A percentile compares a stretch with the other conserved stretches of the same genome.
These are phyloP conservation scores for Trogon melanurus DNA, from an alignment of 2,113 vertebrate species.

Conservation along the genomic window DNA sequence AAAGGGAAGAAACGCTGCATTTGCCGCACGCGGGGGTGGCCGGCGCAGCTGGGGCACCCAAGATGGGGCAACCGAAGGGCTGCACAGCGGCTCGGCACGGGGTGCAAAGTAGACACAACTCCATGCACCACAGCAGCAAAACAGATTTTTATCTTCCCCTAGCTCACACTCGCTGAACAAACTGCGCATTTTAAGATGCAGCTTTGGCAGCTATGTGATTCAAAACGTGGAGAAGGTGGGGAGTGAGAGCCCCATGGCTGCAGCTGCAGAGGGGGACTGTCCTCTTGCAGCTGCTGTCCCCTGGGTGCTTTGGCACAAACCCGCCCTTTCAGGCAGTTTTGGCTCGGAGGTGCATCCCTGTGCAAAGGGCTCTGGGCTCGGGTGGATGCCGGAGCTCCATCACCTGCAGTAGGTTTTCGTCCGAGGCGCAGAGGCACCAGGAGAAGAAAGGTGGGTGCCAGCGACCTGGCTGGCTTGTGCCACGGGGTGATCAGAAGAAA, in stretches of 20 bases:
- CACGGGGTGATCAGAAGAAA: accelerated
- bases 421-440: neutral
- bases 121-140: neutral
- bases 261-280: neutral
- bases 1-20: neutral
- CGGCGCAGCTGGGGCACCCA: neutral
- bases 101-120: too few relatives aligned
- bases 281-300: neutral
- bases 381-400: neutral
- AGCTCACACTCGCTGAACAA: neutral
- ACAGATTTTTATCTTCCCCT: accelerated
- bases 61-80: accelerated
- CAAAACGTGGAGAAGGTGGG: accelerated
- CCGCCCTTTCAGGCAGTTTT: neutral
- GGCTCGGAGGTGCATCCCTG: neutral
- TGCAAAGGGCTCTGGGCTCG: neutral
- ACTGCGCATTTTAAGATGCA: neutral
- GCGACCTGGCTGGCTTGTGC: neutral
- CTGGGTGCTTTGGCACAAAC: neutral
- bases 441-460: neutral
- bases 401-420: neutral
- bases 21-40: neutral
- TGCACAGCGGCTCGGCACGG: neutral
- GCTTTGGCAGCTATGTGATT: neutral
- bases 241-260: neutral